A percentile compares a stretch with the other conserved stretches of the same genome.
Conservation (phyloP, 2,797 vertebrate species). For the Lacerta bilineata region DNA sequence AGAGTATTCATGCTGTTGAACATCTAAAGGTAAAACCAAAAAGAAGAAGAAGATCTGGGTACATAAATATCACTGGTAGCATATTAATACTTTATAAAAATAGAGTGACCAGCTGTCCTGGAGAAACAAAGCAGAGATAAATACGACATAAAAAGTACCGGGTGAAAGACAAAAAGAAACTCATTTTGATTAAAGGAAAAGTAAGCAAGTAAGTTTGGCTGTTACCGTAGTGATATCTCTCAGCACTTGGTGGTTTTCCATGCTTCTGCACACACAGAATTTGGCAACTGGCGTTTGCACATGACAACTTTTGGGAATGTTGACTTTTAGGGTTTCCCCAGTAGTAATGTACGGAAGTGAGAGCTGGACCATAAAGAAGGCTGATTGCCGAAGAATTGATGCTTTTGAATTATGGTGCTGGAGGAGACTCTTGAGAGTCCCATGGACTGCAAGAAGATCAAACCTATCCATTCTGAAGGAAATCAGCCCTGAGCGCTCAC, state of each 20-base stretch:
- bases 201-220: not conserved
- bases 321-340: not conserved
- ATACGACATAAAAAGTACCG: constrained; percentile 53
- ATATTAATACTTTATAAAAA: constrained; percentile 74
- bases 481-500: too few species aligned
- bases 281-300: not conserved
- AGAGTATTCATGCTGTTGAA: constrained; percentile 97
- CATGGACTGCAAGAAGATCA: too few species aligned
- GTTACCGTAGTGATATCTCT: not conserved
- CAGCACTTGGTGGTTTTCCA: not conserved
- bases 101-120: constrained; percentile 59
- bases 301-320: not conserved
- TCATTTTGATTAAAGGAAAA: constrained; percentile 12
- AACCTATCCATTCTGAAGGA: too few species aligned
- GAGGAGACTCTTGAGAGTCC: too few species aligned
- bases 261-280: not conserved
- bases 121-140: constrained; percentile 63
- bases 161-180: constrained; percentile 35
- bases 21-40: constrained; percentile 94
- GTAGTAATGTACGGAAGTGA: too few species aligned
- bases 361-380: too few species aligned
- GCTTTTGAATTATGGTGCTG: too few species aligned
- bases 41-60: constrained; percentile 84
- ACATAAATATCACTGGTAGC: constrained; percentile 89
- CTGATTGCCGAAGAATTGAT: too few species aligned